Evolutionary conservation across 2,888 invertebrate species (phyloP), one percentile per base, ranked within the genome.

Genomic region (Melipona beecheii): DNA sequence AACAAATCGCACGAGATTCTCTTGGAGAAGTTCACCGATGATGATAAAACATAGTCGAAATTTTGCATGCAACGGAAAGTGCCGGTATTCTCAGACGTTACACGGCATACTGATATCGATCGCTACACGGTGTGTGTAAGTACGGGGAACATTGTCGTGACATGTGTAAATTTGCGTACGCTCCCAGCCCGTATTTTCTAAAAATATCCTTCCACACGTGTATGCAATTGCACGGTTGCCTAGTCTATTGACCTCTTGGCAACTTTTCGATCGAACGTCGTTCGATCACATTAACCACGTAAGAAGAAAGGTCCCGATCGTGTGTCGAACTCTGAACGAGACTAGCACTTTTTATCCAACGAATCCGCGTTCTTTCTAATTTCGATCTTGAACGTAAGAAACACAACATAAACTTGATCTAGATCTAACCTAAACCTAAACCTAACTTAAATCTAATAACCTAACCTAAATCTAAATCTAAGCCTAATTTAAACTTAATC

Each of bases 1-100:
- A 62, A 86, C 76, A 84, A 84, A 86, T 81, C 81, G 72, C 24
- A 13, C 66, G 73, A 64, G 64, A 64, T 64, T 21, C 64, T 21
- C 64, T 52, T 27, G 54, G 24, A 76, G 76, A 60, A 68, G 64
- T 66, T 52, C 43, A 9, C 27, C 60, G 64, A 70, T 60, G 54
- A 54, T 72, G 27, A 66, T 50, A 54, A 69, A 72, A 43, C 43
- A 9, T 43, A 43, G 43, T 43, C 17, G n/a, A 6, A 43, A 15
- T 21, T 50, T 60, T 19, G 69, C 83, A 69, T 70, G 72, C 85
- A 17, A 79, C 71, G 58, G 52, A 19, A 69, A 80, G 74, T 52
- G 74, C 54, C 62, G 54, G n/a, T 52, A 69, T 84, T 75, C 69
- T 24, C 58, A 72, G 49, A 27, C 17, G 36, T 6, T 43, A 27